Conservation (phyloP, 2,797 vertebrate genomes). For the Typhlichthys subterraneus region DNA sequence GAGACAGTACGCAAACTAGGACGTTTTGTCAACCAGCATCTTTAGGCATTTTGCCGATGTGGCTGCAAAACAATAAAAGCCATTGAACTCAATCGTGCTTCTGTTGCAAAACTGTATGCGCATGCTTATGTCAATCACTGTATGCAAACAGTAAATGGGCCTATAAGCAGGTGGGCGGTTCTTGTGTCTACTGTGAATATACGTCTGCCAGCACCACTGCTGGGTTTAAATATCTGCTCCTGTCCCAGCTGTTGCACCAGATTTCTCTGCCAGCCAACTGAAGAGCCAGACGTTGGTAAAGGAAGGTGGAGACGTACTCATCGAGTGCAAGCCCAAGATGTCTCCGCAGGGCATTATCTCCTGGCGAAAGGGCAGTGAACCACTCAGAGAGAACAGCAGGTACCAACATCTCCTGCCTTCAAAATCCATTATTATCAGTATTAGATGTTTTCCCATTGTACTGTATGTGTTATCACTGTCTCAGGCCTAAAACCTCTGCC, state of each 20-base stretch:
- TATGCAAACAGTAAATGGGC: no score
- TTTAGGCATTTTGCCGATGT: no score
- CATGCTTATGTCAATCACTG: no score
- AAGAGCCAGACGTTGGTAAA: slow-evolving; percentile 89
- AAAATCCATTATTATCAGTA: slow-evolving; percentile 1
- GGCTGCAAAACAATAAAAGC: no score
- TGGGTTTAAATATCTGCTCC: slow-evolving; percentile 39
- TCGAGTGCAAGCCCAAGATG: slow-evolving; percentile 95
- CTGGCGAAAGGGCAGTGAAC: slow-evolving; percentile 91
- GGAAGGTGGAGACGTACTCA: slow-evolving; percentile 89
- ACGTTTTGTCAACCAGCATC: no score
- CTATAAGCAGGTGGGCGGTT: no score
- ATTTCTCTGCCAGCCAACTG: slow-evolving; percentile 90
- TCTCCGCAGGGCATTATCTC: slow-evolving; percentile 91
- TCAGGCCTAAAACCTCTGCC: no score
- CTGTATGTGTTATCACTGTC: neutral
- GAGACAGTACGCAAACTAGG: no score
- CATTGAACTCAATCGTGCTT: no score
- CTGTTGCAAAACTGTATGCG: no score
- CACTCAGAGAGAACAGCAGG: slow-evolving; percentile 86
- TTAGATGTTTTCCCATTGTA: neutral
- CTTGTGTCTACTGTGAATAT: no score
- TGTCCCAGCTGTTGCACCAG: slow-evolving; percentile 88
- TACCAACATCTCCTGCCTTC: slow-evolving; percentile 63
- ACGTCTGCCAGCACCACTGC: no score